Percentiles rank a stretch among this genome's conserved stretches.
phyloP scores from a whole-genome alignment of 1,140 invertebrate species.

The Lanistes nyassanus region DNA sequence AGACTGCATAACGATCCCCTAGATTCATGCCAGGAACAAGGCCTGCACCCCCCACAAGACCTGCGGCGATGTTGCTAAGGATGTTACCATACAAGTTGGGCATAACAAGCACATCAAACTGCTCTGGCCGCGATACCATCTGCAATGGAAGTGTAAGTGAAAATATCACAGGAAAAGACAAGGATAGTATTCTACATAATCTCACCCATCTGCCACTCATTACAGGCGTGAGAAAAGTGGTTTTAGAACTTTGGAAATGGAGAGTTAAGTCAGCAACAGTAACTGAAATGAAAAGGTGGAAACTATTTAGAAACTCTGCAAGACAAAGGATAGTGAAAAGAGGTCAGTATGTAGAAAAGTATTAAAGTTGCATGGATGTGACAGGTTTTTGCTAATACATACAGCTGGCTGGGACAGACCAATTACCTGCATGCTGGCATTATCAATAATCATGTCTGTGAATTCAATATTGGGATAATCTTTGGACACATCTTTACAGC shows the following conservation, averaged over 20 bases:
- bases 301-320: no score
- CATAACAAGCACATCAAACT: conserved; percentile 98
- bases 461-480: conserved; percentile 93
- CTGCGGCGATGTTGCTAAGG: conserved; percentile 94
- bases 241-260: no score
- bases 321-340: no score
- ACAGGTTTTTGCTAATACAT: no score
- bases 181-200: background rate
- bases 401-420: background rate
- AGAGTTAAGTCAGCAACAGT: no score
- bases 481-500: conserved; percentile 82
- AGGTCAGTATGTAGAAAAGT: no score
- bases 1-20: conserved; percentile 92
- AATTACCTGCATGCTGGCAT: conserved; percentile 95
- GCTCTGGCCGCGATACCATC: conserved; percentile 92
- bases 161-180: background rate
- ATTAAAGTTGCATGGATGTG: no score
- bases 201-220: no score
- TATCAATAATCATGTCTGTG: conserved; percentile 98
- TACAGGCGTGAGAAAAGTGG: no score
- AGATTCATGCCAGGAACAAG: conserved; percentile 95
- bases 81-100: conserved; percentile 99
- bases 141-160: conserved; percentile 71
- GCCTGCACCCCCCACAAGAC: conserved; percentile 96
- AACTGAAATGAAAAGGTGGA: no score